Evolutionary conservation across 2,888 invertebrate genomes (phyloP).

Genomic region (Platycheirus rosarum): DNA sequence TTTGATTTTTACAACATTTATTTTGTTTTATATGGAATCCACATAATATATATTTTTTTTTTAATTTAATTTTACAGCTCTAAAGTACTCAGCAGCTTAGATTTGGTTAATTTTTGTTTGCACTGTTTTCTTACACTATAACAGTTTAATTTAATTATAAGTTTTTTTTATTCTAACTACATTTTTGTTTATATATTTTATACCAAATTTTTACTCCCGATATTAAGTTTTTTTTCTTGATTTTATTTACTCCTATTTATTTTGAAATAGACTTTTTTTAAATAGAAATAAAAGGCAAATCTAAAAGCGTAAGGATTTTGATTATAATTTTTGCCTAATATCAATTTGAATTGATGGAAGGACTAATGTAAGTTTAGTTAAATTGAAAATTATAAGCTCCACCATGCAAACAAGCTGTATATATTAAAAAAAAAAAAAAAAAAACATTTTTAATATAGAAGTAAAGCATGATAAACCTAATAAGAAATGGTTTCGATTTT

Average conservation of each 20-base stretch:
- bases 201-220: constrained; percentile 45
- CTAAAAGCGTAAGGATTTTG: constrained; percentile 39
- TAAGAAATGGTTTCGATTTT: no score
- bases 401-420: no score
- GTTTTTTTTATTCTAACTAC: constrained; percentile 52
- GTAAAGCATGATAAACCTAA: no score
- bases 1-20: constrained; percentile 43
- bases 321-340: background rate
- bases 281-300: constrained; percentile 46
- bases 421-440: no score
- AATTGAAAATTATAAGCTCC: no score
- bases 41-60: background rate
- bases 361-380: no score
- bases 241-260: no score
- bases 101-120: constrained; percentile 32
- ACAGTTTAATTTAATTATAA: constrained; percentile 30
- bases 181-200: constrained; percentile 39
- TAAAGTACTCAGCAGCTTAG: constrained; percentile 42
- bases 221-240: constrained; percentile 46
- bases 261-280: constrained; percentile 4
- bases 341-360: no score
- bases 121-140: constrained; percentile 25
- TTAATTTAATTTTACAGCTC: constrained; percentile 35
- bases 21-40: constrained; percentile 7
- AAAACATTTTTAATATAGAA: no score